These are phyloP conservation scores for Sebastolobus alascanus DNA, from an alignment of 2,797 vertebrate genomes.

Conservation along the genomic window DNA sequence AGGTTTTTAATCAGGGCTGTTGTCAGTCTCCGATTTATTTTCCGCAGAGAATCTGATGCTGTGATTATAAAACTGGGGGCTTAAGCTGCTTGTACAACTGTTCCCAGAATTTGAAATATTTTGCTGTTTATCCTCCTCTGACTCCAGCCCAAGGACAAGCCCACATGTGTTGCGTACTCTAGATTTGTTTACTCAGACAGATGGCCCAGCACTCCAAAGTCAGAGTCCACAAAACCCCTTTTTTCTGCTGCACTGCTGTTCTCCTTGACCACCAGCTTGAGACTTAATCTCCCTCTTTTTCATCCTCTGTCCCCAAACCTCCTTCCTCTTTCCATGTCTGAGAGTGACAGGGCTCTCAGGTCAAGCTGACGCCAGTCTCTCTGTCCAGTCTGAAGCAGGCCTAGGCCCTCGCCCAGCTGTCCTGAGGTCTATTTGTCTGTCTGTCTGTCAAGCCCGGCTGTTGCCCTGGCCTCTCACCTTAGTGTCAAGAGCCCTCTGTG, in stretches of 20 bases:
- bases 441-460: conserved; percentile 73
- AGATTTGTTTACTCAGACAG: conserved; percentile 74
- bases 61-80: conserved; percentile 50
- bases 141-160: conserved; percentile 66
- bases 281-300: conserved; percentile 46
- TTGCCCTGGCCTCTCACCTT: conserved; percentile 63
- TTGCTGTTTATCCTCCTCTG: conserved; percentile 64
- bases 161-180: conserved; percentile 55
- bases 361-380: conserved; percentile 72
- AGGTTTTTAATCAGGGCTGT: conserved; percentile 53
- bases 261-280: conserved; percentile 45
- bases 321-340: conserved; percentile 46
- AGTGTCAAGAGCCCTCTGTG: conserved; percentile 55
- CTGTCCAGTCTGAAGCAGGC: conserved; percentile 66
- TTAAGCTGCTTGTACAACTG: conserved; percentile 58
- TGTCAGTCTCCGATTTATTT: conserved; percentile 61
- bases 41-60: conserved; percentile 45
- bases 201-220: conserved; percentile 65
- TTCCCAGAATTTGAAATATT: conserved; percentile 62
- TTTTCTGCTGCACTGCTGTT: conserved; percentile 34
- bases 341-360: conserved; percentile 72
- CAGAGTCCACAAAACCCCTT: conserved; percentile 41
- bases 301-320: conserved; percentile 33
- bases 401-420: conserved; percentile 69
- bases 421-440: conserved; percentile 59